phyloP scores from a whole-genome alignment of 2,113 vertebrate species.

The Ahaetulla prasina region DNA sequence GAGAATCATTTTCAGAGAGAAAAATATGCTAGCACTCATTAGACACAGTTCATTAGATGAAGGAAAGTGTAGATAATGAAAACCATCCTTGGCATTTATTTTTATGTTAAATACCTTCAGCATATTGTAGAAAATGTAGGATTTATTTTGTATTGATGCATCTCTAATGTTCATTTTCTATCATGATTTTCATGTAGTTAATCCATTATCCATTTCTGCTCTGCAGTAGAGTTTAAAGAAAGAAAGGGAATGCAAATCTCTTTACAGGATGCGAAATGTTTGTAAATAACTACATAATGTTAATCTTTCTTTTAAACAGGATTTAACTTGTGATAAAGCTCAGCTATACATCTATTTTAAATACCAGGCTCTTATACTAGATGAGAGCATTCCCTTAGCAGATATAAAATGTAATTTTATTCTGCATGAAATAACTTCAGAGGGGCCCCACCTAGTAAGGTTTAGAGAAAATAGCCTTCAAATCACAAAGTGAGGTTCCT shows the following conservation, averaged over 20 bases:
- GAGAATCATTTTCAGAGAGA: constrained; percentile 28
- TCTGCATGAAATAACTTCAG: neutral
- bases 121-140: constrained; percentile 10
- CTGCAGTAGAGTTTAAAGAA: constrained; percentile 26
- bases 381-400: neutral
- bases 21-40: constrained; percentile 25
- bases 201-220: neutral
- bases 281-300: neutral
- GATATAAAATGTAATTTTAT: neutral
- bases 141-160: constrained; percentile 39
- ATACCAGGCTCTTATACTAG: neutral
- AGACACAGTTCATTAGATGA: neutral
- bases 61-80: constrained; percentile 36
- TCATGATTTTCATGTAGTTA: constrained; percentile 26
- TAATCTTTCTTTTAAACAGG: neutral
- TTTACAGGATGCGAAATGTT: neutral
- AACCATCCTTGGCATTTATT: constrained; percentile 25
- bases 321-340: neutral
- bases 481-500: neutral
- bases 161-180: constrained; percentile 18
- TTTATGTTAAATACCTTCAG: constrained; percentile 23
- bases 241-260: neutral
- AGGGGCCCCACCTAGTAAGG: neutral
- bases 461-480: neutral
- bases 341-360: neutral